Percentiles rank a stretch among this genome's conserved stretches.
phyloP scores from a whole-genome alignment of 2,888 invertebrate genomes.

The Pteria penguin region DNA sequence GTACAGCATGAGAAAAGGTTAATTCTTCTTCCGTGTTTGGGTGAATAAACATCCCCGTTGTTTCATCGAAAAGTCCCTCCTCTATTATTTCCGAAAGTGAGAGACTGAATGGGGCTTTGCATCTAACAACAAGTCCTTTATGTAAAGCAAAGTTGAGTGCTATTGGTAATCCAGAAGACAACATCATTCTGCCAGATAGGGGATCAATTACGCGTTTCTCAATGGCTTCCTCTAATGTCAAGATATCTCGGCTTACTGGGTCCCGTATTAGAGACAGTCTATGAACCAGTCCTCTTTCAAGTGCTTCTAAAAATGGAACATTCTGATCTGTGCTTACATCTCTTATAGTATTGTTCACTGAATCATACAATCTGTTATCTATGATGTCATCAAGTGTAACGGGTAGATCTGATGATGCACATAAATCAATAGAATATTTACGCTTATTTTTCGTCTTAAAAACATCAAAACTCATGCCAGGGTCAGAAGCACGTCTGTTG shows the following conservation, averaged over 20 bases:
- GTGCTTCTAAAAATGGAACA: slow-evolving; percentile 68
- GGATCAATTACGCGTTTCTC: slow-evolving; percentile 71
- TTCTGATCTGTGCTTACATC: slow-evolving; percentile 59
- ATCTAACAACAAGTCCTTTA: slow-evolving; percentile 69
- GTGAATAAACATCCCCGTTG: slow-evolving; percentile 66
- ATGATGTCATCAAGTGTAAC: slow-evolving; percentile 75
- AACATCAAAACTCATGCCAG: slow-evolving; percentile 10
- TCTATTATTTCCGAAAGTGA: slow-evolving; percentile 73
- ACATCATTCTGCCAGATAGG: slow-evolving; percentile 73
- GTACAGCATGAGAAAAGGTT: slow-evolving; percentile 63
- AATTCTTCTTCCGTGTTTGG: slow-evolving; percentile 71
- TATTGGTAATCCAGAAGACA: slow-evolving; percentile 68
- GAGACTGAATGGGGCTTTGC: slow-evolving; percentile 69
- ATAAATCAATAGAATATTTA: slow-evolving; percentile 45
- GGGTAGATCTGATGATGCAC: slow-evolving; percentile 36
- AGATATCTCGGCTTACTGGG: slow-evolving; percentile 71
- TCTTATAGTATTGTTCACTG: slow-evolving; percentile 67
- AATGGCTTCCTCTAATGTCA: slow-evolving; percentile 71
- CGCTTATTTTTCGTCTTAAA: slow-evolving; percentile 29
- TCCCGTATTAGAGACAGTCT: slow-evolving; percentile 72
- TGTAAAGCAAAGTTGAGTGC: slow-evolving; percentile 73
- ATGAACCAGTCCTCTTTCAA: slow-evolving; percentile 65
- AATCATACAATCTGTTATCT: slow-evolving; percentile 70
- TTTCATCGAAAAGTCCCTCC: slow-evolving; percentile 72
- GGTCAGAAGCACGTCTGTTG: neutral